Evolutionary conservation across 92 coral and sea anemone genomes (phyloP).

Genomic region (Umimayanthus chanpuru): DNA sequence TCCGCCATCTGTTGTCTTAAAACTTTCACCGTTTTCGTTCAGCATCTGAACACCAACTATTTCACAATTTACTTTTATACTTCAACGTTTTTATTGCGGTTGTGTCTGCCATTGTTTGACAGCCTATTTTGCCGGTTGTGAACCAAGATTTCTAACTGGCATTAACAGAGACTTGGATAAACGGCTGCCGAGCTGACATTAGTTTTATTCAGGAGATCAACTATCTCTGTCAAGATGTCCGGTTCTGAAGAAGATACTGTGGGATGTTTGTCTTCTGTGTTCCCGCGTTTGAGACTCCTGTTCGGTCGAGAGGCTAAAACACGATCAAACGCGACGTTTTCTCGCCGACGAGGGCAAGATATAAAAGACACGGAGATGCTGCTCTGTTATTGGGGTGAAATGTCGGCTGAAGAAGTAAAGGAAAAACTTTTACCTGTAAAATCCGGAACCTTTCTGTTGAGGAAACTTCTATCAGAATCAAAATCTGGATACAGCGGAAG

Average conservation of each 20-base stretch:
- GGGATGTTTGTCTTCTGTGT: neutral
- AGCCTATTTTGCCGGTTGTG: no score
- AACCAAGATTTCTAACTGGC: no score
- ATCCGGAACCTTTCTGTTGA: slow-evolving; percentile 22
- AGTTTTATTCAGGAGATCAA: no score
- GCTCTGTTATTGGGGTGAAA: slow-evolving; percentile 27
- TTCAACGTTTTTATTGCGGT: no score
- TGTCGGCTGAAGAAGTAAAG: slow-evolving; percentile 1
- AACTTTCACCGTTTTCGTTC: no score
- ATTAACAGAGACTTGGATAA: no score
- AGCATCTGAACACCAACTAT: no score
- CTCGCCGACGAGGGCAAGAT: neutral
- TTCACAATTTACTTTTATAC: no score
- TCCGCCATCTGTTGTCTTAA: no score
- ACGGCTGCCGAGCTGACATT: no score
- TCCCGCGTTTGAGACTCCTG: neutral
- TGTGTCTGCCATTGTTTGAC: no score
- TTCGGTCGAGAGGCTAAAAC: neutral
- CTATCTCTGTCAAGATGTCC: neutral
- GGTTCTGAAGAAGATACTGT: no score
- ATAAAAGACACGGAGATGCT: neutral
- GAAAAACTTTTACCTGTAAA: neutral
- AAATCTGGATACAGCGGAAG: neutral
- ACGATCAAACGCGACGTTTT: neutral
- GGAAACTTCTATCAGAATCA: neutral